These are phyloP conservation scores for Aleiodes testaceus DNA, from an alignment of 2,888 invertebrate genomes.

Conservation along the genomic window DNA sequence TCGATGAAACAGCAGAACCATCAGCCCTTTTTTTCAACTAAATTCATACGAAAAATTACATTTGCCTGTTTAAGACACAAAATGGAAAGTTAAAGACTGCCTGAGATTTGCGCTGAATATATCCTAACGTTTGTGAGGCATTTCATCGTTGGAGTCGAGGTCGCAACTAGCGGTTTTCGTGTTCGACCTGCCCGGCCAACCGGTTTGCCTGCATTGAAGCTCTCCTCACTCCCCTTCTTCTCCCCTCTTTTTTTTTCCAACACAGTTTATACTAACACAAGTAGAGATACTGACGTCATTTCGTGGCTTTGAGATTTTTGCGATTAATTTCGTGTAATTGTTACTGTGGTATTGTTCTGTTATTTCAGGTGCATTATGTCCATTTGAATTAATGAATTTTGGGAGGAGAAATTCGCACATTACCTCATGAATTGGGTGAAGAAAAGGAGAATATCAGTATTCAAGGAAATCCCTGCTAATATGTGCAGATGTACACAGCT, in stretches of 20 bases:
- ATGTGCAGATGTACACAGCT: conserved; percentile 24
- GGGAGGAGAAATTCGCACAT: too few relatives aligned
- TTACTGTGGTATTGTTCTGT: too few relatives aligned
- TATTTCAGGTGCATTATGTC: too few relatives aligned
- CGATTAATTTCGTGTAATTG: too few relatives aligned
- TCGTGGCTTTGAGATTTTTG: not conserved
- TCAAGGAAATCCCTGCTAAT: conserved; percentile 10
- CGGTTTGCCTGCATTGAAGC: conserved; percentile 57
- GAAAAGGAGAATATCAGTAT: not conserved
- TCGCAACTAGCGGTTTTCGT: conserved; percentile 64
- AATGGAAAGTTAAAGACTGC: conserved; percentile 41
- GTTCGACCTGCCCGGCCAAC: conserved; percentile 54
- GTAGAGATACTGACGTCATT: conserved; percentile 57
- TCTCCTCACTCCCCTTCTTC: conserved; percentile 3
- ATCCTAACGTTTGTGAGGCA: conserved; percentile 42
- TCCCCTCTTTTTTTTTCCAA: not conserved
- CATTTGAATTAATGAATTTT: too few relatives aligned
- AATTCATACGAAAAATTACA: not conserved
- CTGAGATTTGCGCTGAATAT: conserved; percentile 35
- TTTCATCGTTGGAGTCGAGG: conserved; percentile 56
- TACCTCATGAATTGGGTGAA: too few relatives aligned
- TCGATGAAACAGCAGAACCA: not conserved
- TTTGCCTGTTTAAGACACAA: conserved; percentile 14
- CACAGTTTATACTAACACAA: conserved; percentile 10
- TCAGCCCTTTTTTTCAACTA: not conserved